Percentiles rank a stretch among this genome's conserved stretches.
phyloP scores from a whole-genome alignment of 2,113 vertebrate genomes.

The Chiloscyllium plagiosum region DNA sequence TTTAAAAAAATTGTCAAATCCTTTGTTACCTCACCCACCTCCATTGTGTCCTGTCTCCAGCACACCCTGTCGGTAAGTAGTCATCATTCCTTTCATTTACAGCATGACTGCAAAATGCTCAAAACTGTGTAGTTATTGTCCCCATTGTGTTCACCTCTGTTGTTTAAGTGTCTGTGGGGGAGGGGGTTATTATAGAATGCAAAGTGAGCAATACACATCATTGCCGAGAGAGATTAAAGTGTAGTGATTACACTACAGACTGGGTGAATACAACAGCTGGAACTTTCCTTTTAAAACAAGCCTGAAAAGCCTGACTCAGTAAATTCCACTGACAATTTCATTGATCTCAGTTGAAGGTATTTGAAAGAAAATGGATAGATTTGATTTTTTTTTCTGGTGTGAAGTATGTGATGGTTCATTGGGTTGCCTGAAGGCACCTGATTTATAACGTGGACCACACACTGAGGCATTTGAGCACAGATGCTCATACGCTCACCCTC shows the following conservation, averaged over 20 bases:
- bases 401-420: neutral
- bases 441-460: neutral
- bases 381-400: neutral
- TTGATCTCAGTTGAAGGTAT: slow-evolving; percentile 10
- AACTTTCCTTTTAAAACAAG: neutral
- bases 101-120: slow-evolving; percentile 64
- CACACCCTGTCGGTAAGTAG: slow-evolving; percentile 98
- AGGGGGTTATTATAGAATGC: neutral
- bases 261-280: neutral
- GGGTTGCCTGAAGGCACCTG: neutral
- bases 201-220: neutral
- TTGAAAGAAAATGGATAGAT: slow-evolving; percentile 23
- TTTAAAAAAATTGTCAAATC: slow-evolving; percentile 52
- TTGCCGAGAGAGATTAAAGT: neutral
- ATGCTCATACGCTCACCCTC: neutral
- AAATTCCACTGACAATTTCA: neutral
- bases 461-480: neutral
- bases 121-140: neutral
- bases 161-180: neutral
- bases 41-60: slow-evolving; percentile 94
- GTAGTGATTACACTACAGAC: neutral
- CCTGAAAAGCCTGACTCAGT: neutral
- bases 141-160: neutral
- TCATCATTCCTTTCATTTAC: slow-evolving; percentile 80
- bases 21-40: slow-evolving; percentile 75